These are phyloP conservation scores for Scolopax bukidnonensis DNA, from an alignment of 2,797 vertebrate genomes.

Conservation along the genomic window DNA sequence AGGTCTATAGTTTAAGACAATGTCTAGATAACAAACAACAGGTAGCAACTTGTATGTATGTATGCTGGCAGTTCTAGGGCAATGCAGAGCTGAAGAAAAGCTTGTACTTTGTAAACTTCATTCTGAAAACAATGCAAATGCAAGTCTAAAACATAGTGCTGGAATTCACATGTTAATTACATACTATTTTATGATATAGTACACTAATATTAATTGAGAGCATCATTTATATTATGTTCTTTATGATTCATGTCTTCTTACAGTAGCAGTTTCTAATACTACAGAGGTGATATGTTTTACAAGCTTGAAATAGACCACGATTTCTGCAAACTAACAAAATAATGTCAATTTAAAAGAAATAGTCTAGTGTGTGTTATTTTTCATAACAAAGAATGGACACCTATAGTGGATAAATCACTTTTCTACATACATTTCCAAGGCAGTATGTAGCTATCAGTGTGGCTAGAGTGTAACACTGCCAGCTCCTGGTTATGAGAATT, in stretches of 20 bases:
- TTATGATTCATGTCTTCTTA: neutral
- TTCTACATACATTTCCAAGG: neutral
- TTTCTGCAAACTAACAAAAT: conserved; percentile 29
- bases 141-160: neutral
- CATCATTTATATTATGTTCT: neutral
- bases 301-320: neutral
- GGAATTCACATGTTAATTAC: neutral
- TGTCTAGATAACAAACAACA: neutral
- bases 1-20: neutral
- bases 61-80: neutral
- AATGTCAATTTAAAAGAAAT: neutral
- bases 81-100: neutral
- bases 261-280: neutral
- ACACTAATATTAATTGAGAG: neutral
- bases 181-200: neutral
- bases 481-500: conserved; percentile 36
- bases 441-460: neutral
- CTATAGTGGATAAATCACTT: neutral
- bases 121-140: neutral
- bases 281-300: neutral
- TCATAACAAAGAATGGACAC: neutral
- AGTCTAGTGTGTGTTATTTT: neutral
- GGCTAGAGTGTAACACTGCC: neutral
- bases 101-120: neutral
- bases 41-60: neutral